A percentile compares a stretch with the other conserved stretches of the same genome.
These are phyloP conservation scores for Philypnodon macrostomus DNA, from an alignment of 2,797 vertebrate species.

Conservation along the genomic window DNA sequence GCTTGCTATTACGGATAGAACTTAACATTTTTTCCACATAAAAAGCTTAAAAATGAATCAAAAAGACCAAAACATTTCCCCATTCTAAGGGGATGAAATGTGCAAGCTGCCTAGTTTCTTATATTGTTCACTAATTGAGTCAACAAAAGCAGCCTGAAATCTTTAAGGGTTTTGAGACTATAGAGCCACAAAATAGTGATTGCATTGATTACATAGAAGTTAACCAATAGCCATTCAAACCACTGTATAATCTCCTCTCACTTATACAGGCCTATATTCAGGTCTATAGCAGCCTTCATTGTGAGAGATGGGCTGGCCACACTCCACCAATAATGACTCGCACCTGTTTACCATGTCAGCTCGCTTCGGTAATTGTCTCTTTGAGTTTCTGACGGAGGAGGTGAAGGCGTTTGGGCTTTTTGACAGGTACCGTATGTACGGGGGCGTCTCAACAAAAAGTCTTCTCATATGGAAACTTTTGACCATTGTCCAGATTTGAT, in stretches of 20 bases:
- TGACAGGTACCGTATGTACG: constrained; percentile 90
- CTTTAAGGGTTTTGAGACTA: not conserved
- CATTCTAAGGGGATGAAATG: too few species aligned
- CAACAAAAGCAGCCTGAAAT: too few species aligned
- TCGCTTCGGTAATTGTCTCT: constrained; percentile 99
- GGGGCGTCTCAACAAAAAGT: not conserved
- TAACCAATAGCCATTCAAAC: constrained; percentile 84
- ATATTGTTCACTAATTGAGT: too few species aligned
- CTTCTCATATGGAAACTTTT: constrained; percentile 10
- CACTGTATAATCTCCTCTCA: constrained; percentile 80
- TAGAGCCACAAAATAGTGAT: not conserved
- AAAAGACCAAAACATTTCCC: too few species aligned
- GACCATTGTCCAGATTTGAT: not conserved
- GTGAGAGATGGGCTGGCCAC: constrained; percentile 91
- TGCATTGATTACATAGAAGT: constrained; percentile 54
- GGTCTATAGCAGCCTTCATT: constrained; percentile 73
- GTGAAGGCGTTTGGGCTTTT: constrained; percentile 88
- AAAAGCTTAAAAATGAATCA: too few species aligned
- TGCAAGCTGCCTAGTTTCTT: too few species aligned
- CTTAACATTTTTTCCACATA: too few species aligned
- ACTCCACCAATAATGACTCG: constrained; percentile 95
- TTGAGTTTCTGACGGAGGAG: constrained; percentile 90
- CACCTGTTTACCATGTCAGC: constrained; percentile 99
- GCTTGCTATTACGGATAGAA: too few species aligned
- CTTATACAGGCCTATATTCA: constrained; percentile 28